Conservation (phyloP, 2,113 vertebrate genomes). For the Myotis davidii region DNA sequence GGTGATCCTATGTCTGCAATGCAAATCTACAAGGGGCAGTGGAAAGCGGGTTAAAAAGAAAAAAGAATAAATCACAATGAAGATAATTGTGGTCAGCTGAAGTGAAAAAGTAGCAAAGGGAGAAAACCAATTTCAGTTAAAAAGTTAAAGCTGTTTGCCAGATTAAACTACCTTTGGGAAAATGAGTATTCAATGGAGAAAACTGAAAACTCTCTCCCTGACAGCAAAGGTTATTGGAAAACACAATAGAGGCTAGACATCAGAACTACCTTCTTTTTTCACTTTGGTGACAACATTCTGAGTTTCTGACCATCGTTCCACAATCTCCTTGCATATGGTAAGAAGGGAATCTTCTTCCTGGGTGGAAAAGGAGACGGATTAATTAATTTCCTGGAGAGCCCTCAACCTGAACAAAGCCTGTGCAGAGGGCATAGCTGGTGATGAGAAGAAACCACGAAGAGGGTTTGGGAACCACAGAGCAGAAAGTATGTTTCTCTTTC, state of each 20-base stretch:
- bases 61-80: neutral
- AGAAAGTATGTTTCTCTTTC: neutral
- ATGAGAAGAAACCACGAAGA: neutral
- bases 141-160: neutral
- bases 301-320: conserved; percentile 91
- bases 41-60: neutral
- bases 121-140: neutral
- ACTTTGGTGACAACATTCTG: conserved; percentile 81
- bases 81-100: neutral
- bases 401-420: neutral
- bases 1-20: neutral
- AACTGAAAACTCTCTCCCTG: neutral
- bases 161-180: neutral
- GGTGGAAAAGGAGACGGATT: conserved; percentile 48
- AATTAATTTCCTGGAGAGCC: conserved; percentile 12
- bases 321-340: conserved; percentile 93
- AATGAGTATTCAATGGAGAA: neutral
- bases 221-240: neutral
- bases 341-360: conserved; percentile 93
- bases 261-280: conserved; percentile 85
- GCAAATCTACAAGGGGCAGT: neutral
- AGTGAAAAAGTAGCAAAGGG: neutral
- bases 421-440: neutral
- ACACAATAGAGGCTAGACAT: neutral
- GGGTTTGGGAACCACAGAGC: neutral